Base-by-base conservation (phyloP, 2,113 vertebrate genomes). In the Sylvia atricapilla region DNA sequence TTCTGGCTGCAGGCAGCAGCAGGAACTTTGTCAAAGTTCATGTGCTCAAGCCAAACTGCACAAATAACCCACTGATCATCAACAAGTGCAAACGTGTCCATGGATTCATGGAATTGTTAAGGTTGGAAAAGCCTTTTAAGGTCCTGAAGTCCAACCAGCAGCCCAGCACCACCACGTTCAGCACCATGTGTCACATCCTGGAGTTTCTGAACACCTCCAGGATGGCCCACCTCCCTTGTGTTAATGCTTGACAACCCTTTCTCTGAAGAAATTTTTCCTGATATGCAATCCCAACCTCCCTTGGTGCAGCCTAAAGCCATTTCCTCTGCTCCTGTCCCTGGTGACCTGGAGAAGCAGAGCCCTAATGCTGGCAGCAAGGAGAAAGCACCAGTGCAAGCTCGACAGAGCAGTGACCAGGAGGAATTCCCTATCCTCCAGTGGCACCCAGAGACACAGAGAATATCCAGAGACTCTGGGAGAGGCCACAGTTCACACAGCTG, bases 51-150 rank as follows among this genome's bases (percentile, higher is more conserved):
- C 4, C 33, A 43, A 52, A 11, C 27, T 7, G 18, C 1, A 10
- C 16, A 28, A 43, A 28, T 0, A 18, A 35, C 2, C 50, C 55
- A 30, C 3, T 50, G 20, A 21, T 2, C 43, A 55, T 1, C 39
- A 72, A 0, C 3, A 30, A 12, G 2, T 4, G 23, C n/a, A n/a
- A n/a, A 27, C 0, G 1, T 5, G 15, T 6, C 22, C 33, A 7
- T 2, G 52, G 4, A 7, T 4, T 2, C 31, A 16, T 0, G 28
- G 77, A 39, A 25, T 5, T 27, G 27, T 1, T 17, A 5, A 8
- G 31, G 17, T 0, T 27, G 53, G 37, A 33, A 11, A 89, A 39
- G 7, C 24, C 6, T 44, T 24, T 23, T 0, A 1, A 17, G 27
- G 3, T 6, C 31, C 23, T 14, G 0, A 4, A 33, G 28, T 2